Evolutionary conservation across 2,113 vertebrate genomes (phyloP), one percentile per base, ranked within the genome.

Genomic region (Engraulis encrasicolus): DNA sequence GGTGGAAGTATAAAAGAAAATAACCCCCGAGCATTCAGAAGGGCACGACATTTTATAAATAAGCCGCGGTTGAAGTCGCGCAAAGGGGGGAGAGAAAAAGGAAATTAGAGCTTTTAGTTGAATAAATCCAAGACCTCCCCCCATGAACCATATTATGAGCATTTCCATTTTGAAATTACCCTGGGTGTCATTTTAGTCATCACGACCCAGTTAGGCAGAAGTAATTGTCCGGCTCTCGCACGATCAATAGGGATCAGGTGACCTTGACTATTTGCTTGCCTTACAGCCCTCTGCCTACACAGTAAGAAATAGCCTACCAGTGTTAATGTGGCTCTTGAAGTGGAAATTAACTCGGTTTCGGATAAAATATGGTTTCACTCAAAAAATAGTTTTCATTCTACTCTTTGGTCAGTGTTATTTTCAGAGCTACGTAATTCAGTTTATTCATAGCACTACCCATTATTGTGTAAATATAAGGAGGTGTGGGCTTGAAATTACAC

Each of bases 31-130:
- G 92, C 97, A 96, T 99, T 99, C 97, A 98, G 97, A 98, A 74
- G 97, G 97, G 97, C 96, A 95, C 91, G 94, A 96, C 98, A 99
- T 98, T 99, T n/a, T 98, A 98, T 97, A 99, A 99, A 99, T 98
- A 99, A 98, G 97, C 97, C 98, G 97, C 99, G 97, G 96, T 97
- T 96, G 96, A 97, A 96, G n/a, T n/a, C n/a, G n/a, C n/a, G n/a
- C n/a, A n/a, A n/a, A n/a, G n/a, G n/a, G n/a, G 96, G 96, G 96
- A 97, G 96, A 97, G 98, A 88, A 95, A 99, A 98, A 98, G 97
- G 97, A 99, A 99, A 99, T 99, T 97, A 99, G 99, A 96, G 96
- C 97, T 99, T 98, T 98, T 97, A 99, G 96, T 96, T 97, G 98
- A 99, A 99, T 98, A 97, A 97, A 98, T 98, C 97, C 96, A 95